phyloP scores from a whole-genome alignment of 2,113 vertebrate species.

The Copsychus sechellarum region DNA sequence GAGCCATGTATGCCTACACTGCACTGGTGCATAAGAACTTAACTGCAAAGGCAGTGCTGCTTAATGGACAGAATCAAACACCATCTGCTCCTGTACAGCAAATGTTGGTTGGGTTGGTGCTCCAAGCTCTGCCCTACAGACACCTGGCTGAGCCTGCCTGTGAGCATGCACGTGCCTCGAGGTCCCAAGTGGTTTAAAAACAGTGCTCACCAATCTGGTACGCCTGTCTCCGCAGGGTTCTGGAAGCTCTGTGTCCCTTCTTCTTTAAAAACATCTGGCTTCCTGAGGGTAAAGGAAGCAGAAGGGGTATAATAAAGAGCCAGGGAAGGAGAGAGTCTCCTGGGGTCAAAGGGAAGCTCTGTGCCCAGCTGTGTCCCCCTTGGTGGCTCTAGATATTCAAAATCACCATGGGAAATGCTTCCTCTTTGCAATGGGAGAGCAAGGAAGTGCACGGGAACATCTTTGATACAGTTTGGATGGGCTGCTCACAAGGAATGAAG shows the following conservation, averaged over 20 bases:
- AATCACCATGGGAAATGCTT: not conserved
- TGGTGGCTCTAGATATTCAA: conserved; percentile 12
- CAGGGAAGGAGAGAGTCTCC: conserved; percentile 55
- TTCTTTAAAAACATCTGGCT: conserved; percentile 73
- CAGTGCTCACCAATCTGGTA: conserved; percentile 66
- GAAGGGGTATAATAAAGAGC: conserved; percentile 70
- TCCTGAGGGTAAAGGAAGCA: conserved; percentile 72
- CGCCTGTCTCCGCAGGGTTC: conserved; percentile 60
- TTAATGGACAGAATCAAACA: not conserved
- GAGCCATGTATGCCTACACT: not conserved
- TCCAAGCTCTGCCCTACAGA: conserved; percentile 40
- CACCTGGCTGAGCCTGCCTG: conserved; percentile 2
- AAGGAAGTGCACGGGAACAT: not conserved
- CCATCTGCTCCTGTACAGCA: not conserved
- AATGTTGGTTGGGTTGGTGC: not conserved
- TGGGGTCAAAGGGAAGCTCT: conserved; percentile 43
- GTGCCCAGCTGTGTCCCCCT: conserved; percentile 1
- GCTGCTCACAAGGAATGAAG: not conserved
- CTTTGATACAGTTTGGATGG: not conserved
- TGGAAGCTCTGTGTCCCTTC: conserved; percentile 69
- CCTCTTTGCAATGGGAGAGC: not conserved
- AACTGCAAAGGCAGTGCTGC: not conserved
- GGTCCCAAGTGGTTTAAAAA: conserved; percentile 53
- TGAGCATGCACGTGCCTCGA: conserved; percentile 68
- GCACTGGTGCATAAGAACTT: not conserved